Percentiles rank a stretch among this genome's conserved stretches.
Evolutionary conservation across 2,113 vertebrate species (phyloP).

Genomic region (Gasterosteus nipponicus): DNA sequence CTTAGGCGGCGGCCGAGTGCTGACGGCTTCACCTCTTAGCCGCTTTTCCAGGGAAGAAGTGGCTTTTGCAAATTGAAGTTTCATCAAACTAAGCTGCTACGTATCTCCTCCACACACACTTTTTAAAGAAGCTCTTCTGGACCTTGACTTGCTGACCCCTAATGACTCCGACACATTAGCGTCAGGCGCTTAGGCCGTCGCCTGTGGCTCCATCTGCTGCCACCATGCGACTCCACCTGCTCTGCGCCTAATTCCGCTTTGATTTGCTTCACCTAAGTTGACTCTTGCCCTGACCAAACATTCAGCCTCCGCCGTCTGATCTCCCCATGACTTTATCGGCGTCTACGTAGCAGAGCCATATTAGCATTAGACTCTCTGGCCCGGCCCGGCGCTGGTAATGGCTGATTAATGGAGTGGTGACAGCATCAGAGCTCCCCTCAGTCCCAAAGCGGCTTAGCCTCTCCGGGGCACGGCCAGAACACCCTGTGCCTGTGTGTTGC

Average conservation of each 20-base stretch:
- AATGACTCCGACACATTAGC: conserved; percentile 11
- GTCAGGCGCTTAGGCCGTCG: conserved; percentile 24
- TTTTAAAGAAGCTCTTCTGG: background rate
- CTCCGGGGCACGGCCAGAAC: conserved; percentile 45
- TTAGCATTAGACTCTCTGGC: conserved; percentile 58
- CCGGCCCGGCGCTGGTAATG: conserved; percentile 60
- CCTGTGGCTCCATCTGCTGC: conserved; percentile 46
- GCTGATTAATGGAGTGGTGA: conserved; percentile 74
- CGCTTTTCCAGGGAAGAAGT: background rate
- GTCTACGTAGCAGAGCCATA: conserved; percentile 48
- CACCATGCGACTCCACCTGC: conserved; percentile 16
- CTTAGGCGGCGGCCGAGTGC: background rate
- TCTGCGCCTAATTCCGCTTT: conserved; percentile 38
- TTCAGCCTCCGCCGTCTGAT: conserved; percentile 52
- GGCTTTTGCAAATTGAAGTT: background rate
- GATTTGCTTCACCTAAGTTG: conserved; percentile 55
- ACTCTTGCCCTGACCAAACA: conserved; percentile 39
- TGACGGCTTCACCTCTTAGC: conserved; percentile 19
- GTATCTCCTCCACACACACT: background rate
- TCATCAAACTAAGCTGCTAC: background rate
- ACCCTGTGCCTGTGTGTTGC: conserved; percentile 31
- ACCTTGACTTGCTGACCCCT: conserved; percentile 15
- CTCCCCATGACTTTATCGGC: conserved; percentile 27
- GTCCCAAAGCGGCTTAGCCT: conserved; percentile 73
- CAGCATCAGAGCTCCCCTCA: conserved; percentile 62